Base-by-base conservation (phyloP, 2,888 invertebrate genomes). In the Eudiplozoon nipponicum region DNA sequence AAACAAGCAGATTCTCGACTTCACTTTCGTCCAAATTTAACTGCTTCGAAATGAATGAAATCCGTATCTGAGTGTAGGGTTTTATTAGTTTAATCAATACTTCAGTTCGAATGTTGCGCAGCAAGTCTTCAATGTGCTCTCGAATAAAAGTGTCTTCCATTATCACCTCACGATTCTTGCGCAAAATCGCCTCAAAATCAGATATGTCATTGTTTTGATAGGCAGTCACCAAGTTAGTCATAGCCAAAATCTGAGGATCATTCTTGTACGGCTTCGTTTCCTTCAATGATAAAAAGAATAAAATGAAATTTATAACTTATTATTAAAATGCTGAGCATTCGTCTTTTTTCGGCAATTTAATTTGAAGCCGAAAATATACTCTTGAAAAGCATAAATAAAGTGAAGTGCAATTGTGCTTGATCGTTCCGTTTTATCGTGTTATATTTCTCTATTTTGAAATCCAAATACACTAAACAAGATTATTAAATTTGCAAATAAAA, bases 251-350 rank as follows among this genome's bases (percentile, higher is more conserved):
- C 62, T 94, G 90, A 0, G 86, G 81, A 63, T 94, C 90, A 57
- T 90, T 90, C 62, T 86, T 90, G 57, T 94, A 94, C 0, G 94
- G 90, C 56, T 94, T 94, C 0, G 90, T 90, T 64, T 94, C 94
- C 65, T 94, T 40, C 3, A 17, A 19, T 7, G 26, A n/a, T n/a
- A n/a, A n/a, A n/a, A n/a, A n/a, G n/a, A n/a, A n/a, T n/a, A n/a
- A n/a, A n/a, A n/a, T n/a, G n/a, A n/a, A n/a, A n/a, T n/a, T n/a
- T n/a, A n/a, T n/a, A n/a, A n/a, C n/a, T n/a, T n/a, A n/a, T n/a
- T n/a, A n/a, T n/a, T n/a, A n/a, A n/a, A n/a, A n/a, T n/a, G n/a
- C n/a, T n/a, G n/a, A n/a, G n/a, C n/a, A n/a, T n/a, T n/a, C n/a
- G n/a, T n/a, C n/a, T n/a, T n/a, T n/a, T n/a, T n/a, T n/a, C n/a